phyloP scores from a whole-genome alignment of 2,113 vertebrate species.

The Odocoileus virginianus region DNA sequence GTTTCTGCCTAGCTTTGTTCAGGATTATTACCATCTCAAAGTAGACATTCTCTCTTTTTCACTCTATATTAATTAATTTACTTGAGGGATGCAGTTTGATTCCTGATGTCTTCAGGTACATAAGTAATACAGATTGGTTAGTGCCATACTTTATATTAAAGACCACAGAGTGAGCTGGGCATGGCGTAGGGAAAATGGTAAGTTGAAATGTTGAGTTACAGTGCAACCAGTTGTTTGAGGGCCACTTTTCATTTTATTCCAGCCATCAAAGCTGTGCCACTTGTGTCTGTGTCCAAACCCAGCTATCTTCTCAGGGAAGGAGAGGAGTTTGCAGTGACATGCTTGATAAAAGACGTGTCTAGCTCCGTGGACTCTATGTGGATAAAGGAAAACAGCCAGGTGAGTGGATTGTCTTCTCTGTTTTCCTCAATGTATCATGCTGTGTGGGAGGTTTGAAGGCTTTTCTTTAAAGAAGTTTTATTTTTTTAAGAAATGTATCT shows the following conservation, averaged over 20 bases:
- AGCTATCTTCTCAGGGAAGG: conserved; percentile 85
- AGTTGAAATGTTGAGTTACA: neutral
- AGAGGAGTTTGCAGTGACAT: conserved; percentile 87
- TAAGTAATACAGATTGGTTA: neutral
- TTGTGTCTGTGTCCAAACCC: conserved; percentile 83
- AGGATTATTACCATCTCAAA: neutral
- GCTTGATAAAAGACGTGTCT: conserved; percentile 90
- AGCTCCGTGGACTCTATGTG: conserved; percentile 86
- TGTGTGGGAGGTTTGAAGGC: neutral
- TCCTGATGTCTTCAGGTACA: neutral
- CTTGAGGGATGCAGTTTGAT: neutral
- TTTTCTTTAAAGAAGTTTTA: neutral
- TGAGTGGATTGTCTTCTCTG: conserved; percentile 74
- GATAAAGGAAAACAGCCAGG: conserved; percentile 83
- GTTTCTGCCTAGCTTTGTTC: neutral
- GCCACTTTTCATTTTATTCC: conserved; percentile 57
- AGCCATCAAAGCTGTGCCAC: conserved; percentile 88
- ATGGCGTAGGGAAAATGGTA: neutral
- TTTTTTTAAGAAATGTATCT: neutral
- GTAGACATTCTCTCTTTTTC: neutral
- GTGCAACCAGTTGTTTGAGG: neutral
- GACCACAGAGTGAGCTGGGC: neutral
- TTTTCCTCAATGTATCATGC: neutral
- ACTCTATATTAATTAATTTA: neutral
- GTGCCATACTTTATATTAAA: neutral